These are phyloP conservation scores for Pristionchus maxplancki DNA, from an alignment of 2,888 invertebrate genomes.

Conservation along the genomic window DNA sequence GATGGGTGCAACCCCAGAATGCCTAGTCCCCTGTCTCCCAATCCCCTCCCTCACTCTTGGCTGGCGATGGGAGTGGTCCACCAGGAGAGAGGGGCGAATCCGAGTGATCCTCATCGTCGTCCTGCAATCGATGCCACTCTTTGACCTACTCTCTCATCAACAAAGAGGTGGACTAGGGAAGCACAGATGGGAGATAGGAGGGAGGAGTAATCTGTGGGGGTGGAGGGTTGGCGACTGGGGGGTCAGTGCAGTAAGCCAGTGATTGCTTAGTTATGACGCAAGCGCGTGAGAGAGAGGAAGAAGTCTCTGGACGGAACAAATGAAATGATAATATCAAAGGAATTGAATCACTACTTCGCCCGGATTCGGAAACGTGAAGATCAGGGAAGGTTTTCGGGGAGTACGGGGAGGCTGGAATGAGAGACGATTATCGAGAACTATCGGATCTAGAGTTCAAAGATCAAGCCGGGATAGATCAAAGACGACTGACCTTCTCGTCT, in stretches of 20 bases:
- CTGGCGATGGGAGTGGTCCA: not conserved
- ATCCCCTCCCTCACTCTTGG: not conserved
- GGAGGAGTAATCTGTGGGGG: not conserved
- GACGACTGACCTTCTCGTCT: slow-evolving; percentile 8
- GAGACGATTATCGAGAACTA: not conserved
- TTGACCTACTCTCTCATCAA: not conserved
- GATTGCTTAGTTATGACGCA: not conserved
- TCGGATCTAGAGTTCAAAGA: not conserved
- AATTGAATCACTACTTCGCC: not conserved
- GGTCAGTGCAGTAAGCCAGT: not conserved
- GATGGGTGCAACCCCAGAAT: no score
- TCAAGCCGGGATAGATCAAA: not conserved
- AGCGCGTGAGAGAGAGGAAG: not conserved
- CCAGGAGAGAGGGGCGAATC: not conserved
- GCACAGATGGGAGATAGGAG: not conserved
- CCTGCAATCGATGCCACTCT: not conserved
- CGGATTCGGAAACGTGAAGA: not conserved
- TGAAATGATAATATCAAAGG: not conserved
- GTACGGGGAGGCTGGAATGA: slow-evolving; percentile 35
- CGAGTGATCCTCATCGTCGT: not conserved
- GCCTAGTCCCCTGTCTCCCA: no score
- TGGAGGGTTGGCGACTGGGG: not conserved
- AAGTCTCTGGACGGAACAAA: not conserved
- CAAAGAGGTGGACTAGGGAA: not conserved
- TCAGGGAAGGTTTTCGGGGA: not conserved